A percentile compares a stretch with the other conserved stretches of the same genome.
These are phyloP conservation scores for Hylomyscus alleni DNA, from an alignment of 2,797 vertebrate genomes.

Conservation along the genomic window DNA sequence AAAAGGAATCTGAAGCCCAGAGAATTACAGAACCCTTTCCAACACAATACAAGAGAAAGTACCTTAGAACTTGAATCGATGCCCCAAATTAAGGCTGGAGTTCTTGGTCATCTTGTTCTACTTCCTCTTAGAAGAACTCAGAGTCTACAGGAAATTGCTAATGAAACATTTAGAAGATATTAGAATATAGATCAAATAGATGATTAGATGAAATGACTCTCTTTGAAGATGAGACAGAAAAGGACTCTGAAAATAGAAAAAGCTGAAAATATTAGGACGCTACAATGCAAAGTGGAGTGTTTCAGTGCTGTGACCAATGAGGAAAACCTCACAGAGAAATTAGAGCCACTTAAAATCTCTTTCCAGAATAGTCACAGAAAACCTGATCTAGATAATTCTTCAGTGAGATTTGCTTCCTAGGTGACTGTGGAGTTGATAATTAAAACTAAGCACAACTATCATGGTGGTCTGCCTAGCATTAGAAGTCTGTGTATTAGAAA, in stretches of 20 bases:
- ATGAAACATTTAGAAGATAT: slow-evolving; percentile 59
- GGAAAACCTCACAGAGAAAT: neutral
- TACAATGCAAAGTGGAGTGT: neutral
- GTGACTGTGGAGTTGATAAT: neutral
- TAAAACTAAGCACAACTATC: neutral
- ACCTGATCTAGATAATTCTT: neutral
- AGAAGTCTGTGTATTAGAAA: neutral
- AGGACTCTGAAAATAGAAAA: slow-evolving; percentile 48
- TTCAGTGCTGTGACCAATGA: neutral
- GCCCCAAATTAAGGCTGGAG: neutral
- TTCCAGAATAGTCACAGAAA: neutral
- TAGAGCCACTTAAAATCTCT: neutral
- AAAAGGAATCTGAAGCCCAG: neutral
- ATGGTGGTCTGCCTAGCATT: neutral
- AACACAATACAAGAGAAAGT: neutral
- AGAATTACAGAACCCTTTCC: neutral
- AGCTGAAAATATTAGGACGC: slow-evolving; percentile 36
- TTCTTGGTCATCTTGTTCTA: slow-evolving; percentile 11
- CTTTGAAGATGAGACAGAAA: slow-evolving; percentile 59
- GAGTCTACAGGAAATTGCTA: slow-evolving; percentile 25
- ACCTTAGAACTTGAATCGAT: neutral
- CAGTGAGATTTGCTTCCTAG: neutral
- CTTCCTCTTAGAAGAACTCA: neutral
- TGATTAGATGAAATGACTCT: slow-evolving; percentile 53
- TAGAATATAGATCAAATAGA: slow-evolving; percentile 65